phyloP scores from a whole-genome alignment of 2,888 invertebrate genomes.

The Athalia cordata region DNA sequence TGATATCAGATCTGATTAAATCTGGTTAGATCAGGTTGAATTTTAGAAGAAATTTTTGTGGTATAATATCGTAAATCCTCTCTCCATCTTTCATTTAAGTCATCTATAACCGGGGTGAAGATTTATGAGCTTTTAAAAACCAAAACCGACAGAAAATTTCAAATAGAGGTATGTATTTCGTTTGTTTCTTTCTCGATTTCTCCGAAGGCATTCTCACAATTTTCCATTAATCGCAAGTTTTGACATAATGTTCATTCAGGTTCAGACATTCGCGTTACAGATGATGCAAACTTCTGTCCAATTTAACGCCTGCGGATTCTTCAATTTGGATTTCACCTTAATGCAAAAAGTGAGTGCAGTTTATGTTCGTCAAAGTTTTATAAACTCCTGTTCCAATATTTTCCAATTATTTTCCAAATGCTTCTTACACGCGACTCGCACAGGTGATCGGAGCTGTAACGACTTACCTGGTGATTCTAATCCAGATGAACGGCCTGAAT shows the following conservation, averaged over 20 bases:
- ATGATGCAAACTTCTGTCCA: slow-evolving; percentile 53
- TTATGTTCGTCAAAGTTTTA: slow-evolving; percentile 45
- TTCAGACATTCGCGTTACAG: slow-evolving; percentile 53
- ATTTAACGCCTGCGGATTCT: slow-evolving; percentile 52
- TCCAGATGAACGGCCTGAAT: slow-evolving; percentile 43
- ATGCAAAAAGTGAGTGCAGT: slow-evolving; percentile 48
- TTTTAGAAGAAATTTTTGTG: background rate
- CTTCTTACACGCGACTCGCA: no score
- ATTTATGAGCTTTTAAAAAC: slow-evolving; percentile 19
- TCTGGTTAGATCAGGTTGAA: background rate
- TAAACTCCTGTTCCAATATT: no score
- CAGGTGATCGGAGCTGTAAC: slow-evolving; percentile 48
- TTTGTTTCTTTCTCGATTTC: background rate
- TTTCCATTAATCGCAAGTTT: background rate
- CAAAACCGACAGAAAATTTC: background rate
- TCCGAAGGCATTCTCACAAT: background rate
- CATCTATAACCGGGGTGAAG: slow-evolving; percentile 2
- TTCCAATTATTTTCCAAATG: no score
- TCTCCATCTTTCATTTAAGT: background rate
- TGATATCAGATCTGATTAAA: no score
- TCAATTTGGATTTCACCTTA: slow-evolving; percentile 47
- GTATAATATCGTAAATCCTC: background rate
- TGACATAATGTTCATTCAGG: background rate
- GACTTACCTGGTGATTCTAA: slow-evolving; percentile 52
- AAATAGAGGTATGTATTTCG: slow-evolving; percentile 5